Evolutionary conservation across 1,140 invertebrate species (phyloP).

Genomic region (Heliconius nattereri): DNA sequence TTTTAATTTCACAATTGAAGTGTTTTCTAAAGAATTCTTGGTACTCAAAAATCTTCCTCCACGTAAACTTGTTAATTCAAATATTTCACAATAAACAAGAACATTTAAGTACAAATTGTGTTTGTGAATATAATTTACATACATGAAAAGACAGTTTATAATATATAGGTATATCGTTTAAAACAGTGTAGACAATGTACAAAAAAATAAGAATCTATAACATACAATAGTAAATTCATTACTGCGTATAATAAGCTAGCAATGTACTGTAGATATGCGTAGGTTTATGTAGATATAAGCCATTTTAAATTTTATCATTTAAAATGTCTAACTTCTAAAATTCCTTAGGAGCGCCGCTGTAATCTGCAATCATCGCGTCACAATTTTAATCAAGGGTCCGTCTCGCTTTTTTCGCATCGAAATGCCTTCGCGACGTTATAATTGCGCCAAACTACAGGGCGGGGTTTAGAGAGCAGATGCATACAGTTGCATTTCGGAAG

Average conservation of each 20-base stretch:
- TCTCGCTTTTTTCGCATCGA: constrained; percentile 69
- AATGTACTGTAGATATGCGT: not conserved
- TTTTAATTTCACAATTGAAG: constrained; percentile 1
- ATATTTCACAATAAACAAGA: not conserved
- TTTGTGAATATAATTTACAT: no score
- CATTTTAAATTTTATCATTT: constrained; percentile 20
- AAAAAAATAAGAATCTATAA: not conserved
- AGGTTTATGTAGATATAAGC: not conserved
- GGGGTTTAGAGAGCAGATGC: constrained; percentile 40
- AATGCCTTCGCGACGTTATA: constrained; percentile 72
- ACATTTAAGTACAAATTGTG: no score
- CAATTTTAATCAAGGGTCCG: constrained; percentile 75
- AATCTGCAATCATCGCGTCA: constrained; percentile 73
- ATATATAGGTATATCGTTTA: no score
- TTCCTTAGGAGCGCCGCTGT: constrained; percentile 33
- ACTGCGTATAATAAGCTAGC: no score
- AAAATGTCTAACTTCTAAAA: constrained; percentile 30
- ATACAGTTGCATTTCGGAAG: constrained; percentile 54
- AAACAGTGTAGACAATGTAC: no score
- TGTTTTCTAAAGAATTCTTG: not conserved
- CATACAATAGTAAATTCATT: no score
- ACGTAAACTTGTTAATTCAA: not conserved
- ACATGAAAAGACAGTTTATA: no score
- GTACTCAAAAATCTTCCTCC: not conserved
- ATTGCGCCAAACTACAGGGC: constrained; percentile 75